Percentiles rank a stretch among this genome's conserved stretches.
phyloP scores from a whole-genome alignment of 64 coral and sea anemone genomes.

The Cladopsammia gracilis region DNA sequence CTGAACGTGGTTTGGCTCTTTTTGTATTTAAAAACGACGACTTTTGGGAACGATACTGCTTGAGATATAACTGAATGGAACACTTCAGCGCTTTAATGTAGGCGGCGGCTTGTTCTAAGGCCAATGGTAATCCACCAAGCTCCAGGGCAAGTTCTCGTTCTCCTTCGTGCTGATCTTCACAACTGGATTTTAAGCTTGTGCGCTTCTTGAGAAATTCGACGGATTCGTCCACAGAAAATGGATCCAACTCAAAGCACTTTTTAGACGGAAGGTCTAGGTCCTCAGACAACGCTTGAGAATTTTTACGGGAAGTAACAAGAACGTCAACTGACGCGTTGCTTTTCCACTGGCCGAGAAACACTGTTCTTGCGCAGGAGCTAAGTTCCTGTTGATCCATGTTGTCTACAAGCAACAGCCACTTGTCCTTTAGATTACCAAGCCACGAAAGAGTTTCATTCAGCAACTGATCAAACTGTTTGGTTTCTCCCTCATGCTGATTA shows the following conservation, averaged over 20 bases:
- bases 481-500: not conserved
- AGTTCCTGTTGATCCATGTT: constrained; percentile 64
- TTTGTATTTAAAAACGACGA: not conserved
- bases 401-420: constrained; percentile 54
- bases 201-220: constrained; percentile 49
- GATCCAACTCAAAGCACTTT: constrained; percentile 20
- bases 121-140: constrained; percentile 60
- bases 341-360: constrained; percentile 65
- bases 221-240: constrained; percentile 14
- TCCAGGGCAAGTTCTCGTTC: constrained; percentile 3
- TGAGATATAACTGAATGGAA: constrained; percentile 19
- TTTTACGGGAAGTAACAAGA: constrained; percentile 56
- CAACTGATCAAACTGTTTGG: not conserved
- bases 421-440: not conserved
- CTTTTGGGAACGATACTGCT: constrained; percentile 28
- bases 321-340: constrained; percentile 20
- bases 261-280: not conserved
- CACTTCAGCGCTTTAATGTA: not conserved
- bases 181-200: not conserved
- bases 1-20: not conserved
- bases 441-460: constrained; percentile 31
- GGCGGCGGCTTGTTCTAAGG: constrained; percentile 69
- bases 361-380: constrained; percentile 16
- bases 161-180: not conserved
- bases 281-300: not conserved